Conservation (phyloP, 2,888 invertebrate species). For the Meiosimyza platycephala region DNA sequence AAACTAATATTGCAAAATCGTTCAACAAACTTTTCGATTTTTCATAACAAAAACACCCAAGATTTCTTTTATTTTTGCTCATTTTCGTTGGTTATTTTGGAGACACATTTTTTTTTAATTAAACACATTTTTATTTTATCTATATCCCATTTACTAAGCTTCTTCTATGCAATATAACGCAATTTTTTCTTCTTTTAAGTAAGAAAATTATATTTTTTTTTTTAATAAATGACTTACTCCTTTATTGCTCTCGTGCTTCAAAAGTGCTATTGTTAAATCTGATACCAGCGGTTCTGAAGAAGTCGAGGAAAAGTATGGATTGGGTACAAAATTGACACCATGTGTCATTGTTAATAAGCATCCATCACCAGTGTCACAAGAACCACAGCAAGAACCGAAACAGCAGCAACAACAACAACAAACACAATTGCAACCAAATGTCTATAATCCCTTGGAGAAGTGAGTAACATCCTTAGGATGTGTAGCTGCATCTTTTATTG, state of each 20-base stretch:
- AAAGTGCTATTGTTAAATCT: constrained; percentile 29
- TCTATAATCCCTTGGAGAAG: constrained; percentile 56
- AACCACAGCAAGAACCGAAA: constrained; percentile 21
- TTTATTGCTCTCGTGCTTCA: constrained; percentile 27
- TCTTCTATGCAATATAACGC: too few species aligned
- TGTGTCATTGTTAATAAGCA: constrained; percentile 61
- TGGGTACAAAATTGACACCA: constrained; percentile 39
- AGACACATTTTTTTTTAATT: too few species aligned
- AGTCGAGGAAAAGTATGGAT: constrained; percentile 40
- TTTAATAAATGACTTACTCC: background rate
- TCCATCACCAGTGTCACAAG: constrained; percentile 52
- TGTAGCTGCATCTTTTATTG: constrained; percentile 45
- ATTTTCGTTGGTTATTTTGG: too few species aligned
- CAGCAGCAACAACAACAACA: constrained; percentile 48
- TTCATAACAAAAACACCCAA: too few species aligned
- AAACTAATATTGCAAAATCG: too few species aligned
- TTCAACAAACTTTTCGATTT: too few species aligned
- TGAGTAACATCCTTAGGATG: constrained; percentile 54
- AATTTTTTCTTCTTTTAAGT: background rate
- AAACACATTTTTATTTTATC: too few species aligned
- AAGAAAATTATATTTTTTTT: background rate
- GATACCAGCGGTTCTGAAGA: constrained; percentile 49
- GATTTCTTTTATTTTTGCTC: too few species aligned
- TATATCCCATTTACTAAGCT: too few species aligned
- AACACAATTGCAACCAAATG: constrained; percentile 53